Conservation (phyloP, 2,113 vertebrate species). For the Orthochromis malagaraziensis region DNA sequence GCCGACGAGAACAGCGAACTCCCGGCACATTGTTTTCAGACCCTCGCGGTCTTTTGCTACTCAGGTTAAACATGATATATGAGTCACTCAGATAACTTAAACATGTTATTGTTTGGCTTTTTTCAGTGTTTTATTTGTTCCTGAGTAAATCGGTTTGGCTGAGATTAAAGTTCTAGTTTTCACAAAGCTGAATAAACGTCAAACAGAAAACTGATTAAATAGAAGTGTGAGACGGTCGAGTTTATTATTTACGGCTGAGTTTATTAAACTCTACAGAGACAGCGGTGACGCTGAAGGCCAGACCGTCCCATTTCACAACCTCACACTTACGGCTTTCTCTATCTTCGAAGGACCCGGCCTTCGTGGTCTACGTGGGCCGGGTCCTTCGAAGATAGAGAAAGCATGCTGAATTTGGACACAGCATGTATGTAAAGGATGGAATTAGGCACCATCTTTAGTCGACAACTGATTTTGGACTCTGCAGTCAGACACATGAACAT, state of each 20-base stretch:
- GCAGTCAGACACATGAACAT: not conserved
- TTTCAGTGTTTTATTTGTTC: not conserved
- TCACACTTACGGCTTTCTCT: not conserved
- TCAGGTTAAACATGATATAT: not conserved
- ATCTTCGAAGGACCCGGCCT: not conserved
- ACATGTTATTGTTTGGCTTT: not conserved
- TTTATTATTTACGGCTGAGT: no score
- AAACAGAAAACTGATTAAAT: not conserved
- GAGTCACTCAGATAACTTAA: no score
- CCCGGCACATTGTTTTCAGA: not conserved
- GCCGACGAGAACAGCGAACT: not conserved
- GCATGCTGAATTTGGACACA: not conserved
- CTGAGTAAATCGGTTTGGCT: not conserved
- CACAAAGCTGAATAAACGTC: not conserved
- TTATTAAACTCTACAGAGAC: not conserved
- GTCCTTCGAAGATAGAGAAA: not conserved
- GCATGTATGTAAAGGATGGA: not conserved
- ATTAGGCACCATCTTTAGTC: not conserved
- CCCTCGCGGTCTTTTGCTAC: rapidly evolving
- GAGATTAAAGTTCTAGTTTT: not conserved
- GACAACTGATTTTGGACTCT: not conserved
- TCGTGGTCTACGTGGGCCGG: rapidly evolving
- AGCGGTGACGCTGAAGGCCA: not conserved
- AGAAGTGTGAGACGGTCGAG: not conserved
- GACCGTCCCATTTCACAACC: not conserved